Evolutionary conservation across 2,797 vertebrate species (phyloP), one percentile per base, ranked within the genome.

Genomic region (Pitangus sulphuratus): DNA sequence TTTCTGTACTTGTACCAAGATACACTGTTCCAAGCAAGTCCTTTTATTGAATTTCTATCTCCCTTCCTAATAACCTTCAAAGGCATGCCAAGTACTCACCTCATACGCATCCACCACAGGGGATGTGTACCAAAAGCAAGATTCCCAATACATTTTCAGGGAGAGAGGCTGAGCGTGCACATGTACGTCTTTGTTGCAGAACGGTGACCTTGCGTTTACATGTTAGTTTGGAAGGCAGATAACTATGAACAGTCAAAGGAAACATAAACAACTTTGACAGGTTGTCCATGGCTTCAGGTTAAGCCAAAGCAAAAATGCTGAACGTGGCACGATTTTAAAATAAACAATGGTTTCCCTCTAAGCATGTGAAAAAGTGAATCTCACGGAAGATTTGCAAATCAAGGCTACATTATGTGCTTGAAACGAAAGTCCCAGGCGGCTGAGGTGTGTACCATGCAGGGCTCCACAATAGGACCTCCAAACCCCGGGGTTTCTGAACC

Each of bases 391-490:
- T 17, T 3, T 31, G 48, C 42, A 50, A 21, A 51, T 6, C 57
- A 12, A 50, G 61, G 21, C 33, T n/a, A 6, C 26, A 2, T 6
- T 15, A 14, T n/a, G 14, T 6, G 24, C 24, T 31, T 22, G 54
- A 50, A 51, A 48, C 0, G 6, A 6, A 28, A 15, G 21, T 7
- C 44, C 21, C 3, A 8, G 58, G 20, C 0, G 6, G 39, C 1
- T 12, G 42, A 56, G 45, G 10, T 16, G 31, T 2, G 62, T 9
- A 31, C 47, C 4, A 2, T 0, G 16, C 4, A 20, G 40, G 8
- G 11, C 39, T 26, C 24, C 30, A 1, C 21, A 9, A 1, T 0
- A 33, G 44, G 24, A 48, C 51, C 15, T 17, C 8, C n/a, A 2
- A 2, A 7, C 5, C 25, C 19, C 16, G 3, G 11, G 14, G 15